These are phyloP conservation scores for Incurvaria masculella DNA, from an alignment of 2,888 invertebrate genomes.

Conservation along the genomic window DNA sequence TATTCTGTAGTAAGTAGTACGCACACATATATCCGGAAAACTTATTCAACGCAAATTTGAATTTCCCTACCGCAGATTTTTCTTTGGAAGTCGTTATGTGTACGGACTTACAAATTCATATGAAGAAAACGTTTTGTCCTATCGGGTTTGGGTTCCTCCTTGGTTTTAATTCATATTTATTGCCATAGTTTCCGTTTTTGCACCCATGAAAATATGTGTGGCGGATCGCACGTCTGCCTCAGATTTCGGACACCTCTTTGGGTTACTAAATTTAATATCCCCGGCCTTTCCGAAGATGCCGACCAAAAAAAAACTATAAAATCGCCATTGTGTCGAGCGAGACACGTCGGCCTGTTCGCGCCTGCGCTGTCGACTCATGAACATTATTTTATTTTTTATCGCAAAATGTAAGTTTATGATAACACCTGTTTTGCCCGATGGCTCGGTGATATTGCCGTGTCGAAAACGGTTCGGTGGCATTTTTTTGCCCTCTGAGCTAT, in stretches of 20 bases:
- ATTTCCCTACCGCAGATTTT: too few relatives aligned
- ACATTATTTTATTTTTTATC: conserved; percentile 56
- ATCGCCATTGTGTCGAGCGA: conserved; percentile 55
- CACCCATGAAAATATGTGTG: conserved; percentile 57
- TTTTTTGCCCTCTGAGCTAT: conserved; percentile 55
- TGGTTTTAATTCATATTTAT: conserved; percentile 42
- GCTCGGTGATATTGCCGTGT: conserved; percentile 51
- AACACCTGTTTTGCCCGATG: conserved; percentile 55
- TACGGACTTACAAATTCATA: too few relatives aligned
- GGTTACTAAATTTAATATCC: conserved; percentile 57
- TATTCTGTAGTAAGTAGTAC: too few relatives aligned
- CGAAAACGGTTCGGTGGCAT: conserved; percentile 28
- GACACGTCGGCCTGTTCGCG: conserved; percentile 53
- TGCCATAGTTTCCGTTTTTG: conserved; percentile 59
- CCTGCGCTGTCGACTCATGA: conserved; percentile 47
- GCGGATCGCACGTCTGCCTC: conserved; percentile 58
- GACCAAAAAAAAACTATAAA: conserved; percentile 47
- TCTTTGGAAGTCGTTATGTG: too few relatives aligned
- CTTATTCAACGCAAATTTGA: too few relatives aligned
- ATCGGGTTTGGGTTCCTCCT: too few relatives aligned
- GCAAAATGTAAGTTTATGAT: conserved; percentile 57
- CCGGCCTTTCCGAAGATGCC: conserved; percentile 47
- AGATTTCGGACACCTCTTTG: conserved; percentile 57
- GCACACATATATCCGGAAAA: too few relatives aligned
- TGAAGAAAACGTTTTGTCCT: too few relatives aligned